Percentiles rank a stretch among this genome's conserved stretches.
Conservation (phyloP, 2,797 vertebrate species). For the Jordanella pulchra region DNA sequence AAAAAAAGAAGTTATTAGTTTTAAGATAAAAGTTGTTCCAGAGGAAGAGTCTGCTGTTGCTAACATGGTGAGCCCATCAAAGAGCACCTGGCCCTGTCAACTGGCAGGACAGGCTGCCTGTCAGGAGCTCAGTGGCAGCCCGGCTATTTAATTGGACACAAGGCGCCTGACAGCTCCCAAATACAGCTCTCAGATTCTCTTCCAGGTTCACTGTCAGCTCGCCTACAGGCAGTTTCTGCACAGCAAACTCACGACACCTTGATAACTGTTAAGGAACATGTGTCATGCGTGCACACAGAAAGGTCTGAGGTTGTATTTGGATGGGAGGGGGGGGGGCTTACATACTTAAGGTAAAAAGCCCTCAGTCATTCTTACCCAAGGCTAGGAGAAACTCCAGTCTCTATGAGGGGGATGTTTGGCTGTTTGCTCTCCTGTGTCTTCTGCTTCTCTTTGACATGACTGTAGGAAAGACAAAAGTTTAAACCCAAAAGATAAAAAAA, state of each 20-base stretch:
- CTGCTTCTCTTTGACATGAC: conserved; percentile 48
- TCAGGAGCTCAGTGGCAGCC: conserved; percentile 47
- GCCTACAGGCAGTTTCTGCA: conserved; percentile 31
- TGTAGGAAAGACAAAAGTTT: conserved; percentile 29
- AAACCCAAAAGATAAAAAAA: not conserved
- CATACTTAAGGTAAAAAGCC: not conserved
- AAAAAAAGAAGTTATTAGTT: not conserved
- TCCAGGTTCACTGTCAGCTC: conserved; percentile 45
- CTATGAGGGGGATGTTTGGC: conserved; percentile 81
- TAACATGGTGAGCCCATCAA: conserved; percentile 52
- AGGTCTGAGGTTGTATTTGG: not conserved
- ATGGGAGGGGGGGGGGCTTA: not conserved
- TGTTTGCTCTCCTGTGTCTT: conserved; percentile 80
- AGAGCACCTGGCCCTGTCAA: conserved; percentile 59
- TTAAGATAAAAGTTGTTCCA: conserved; percentile 6
- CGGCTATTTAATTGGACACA: conserved; percentile 69
- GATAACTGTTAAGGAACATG: conserved; percentile 14
- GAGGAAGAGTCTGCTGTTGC: conserved; percentile 31
- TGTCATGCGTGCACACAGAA: conserved; percentile 19
- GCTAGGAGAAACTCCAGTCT: conserved; percentile 85
- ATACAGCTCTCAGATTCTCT: conserved; percentile 39
- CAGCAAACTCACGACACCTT: conserved; percentile 31
- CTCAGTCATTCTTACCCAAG: conserved; percentile 82
- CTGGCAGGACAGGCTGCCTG: conserved; percentile 62
- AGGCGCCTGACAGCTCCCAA: conserved; percentile 62